Conservation (phyloP, 2,113 vertebrate species). For the Sturnira hondurensis region DNA sequence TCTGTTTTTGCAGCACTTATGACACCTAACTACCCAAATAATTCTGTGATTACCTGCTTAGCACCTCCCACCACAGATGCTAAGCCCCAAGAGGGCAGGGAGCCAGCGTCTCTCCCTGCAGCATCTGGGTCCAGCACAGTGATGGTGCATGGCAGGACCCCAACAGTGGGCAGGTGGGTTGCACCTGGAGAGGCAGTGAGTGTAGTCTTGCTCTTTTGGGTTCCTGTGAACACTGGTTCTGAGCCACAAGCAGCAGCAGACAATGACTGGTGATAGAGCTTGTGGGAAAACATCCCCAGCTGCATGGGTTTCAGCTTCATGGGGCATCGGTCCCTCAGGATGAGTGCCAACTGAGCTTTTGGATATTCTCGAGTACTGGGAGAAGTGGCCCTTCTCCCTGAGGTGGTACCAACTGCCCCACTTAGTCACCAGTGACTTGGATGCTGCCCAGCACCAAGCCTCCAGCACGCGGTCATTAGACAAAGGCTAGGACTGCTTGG, state of each 20-base stretch:
- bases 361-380: not conserved
- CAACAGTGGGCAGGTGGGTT: fast-evolving
- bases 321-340: not conserved
- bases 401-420: not conserved
- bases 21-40: not conserved
- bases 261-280: not conserved
- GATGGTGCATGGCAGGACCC: not conserved
- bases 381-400: fast-evolving
- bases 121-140: fast-evolving
- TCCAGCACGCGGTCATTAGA: fast-evolving
- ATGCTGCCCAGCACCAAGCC: not conserved
- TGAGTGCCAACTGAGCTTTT: not conserved
- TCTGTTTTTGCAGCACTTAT: not conserved
- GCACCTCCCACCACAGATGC: not conserved
- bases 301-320: not conserved
- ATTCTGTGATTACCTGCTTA: not conserved
- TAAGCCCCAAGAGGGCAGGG: not conserved
- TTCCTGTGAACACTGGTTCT: fast-evolving
- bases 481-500: not conserved
- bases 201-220: not conserved
- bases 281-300: not conserved
- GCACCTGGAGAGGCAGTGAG: not conserved
- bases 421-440: not conserved
- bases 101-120: no score
- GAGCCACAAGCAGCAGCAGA: not conserved